Evolutionary conservation across 2,797 vertebrate species (phyloP).

Genomic region (Huso huso): DNA sequence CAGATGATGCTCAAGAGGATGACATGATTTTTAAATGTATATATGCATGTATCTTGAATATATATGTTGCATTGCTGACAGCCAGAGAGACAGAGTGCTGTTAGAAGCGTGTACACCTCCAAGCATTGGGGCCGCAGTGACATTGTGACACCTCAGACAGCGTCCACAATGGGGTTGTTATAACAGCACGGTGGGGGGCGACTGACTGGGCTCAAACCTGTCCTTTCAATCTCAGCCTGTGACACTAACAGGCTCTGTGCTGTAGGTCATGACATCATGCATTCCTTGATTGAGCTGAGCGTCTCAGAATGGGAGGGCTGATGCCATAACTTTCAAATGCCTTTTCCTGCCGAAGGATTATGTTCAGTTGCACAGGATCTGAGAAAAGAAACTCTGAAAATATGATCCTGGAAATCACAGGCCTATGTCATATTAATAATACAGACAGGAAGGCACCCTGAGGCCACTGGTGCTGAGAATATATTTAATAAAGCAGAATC

Average conservation of each 20-base stretch:
- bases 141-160: conserved; percentile 3
- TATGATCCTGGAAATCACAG: conserved; percentile 37
- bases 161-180: conserved; percentile 4
- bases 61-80: neutral
- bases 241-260: neutral
- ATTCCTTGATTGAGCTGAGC: conserved; percentile 28
- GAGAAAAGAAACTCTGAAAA: conserved; percentile 40
- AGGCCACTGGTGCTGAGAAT: conserved; percentile 29
- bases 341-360: conserved; percentile 38
- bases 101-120: neutral
- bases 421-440: conserved; percentile 38
- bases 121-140: neutral
- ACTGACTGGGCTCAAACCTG: neutral
- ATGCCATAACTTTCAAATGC: conserved; percentile 25
- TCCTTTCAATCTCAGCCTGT: neutral
- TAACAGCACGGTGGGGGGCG: neutral
- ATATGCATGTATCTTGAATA: too few species aligned
- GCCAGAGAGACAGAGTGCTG: neutral
- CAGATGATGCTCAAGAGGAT: too few species aligned
- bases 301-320: conserved; percentile 25
- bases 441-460: conserved; percentile 40
- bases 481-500: conserved; percentile 33
- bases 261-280: conserved; percentile 17
- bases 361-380: conserved; percentile 36
- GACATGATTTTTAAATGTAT: too few species aligned